Base-by-base conservation (phyloP, 1,140 invertebrate species). In the Trypoxylus dichotomus region DNA sequence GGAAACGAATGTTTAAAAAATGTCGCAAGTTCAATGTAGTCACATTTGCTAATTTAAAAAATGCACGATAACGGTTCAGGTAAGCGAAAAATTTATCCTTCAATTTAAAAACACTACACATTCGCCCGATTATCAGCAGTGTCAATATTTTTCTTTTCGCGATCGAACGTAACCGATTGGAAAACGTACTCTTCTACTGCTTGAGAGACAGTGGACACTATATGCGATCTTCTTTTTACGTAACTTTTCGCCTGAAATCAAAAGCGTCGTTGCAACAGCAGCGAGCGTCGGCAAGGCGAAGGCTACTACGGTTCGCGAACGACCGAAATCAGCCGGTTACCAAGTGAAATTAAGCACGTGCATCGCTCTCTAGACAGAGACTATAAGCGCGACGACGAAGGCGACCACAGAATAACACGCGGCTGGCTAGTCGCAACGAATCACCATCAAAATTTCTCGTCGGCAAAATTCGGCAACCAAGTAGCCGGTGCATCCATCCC, bases 301-400 rank as follows among this genome's bases (percentile, higher is more conserved):
- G 76, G 68, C 76, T 77, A 47, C 76, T 32, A 77, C 76, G 29
- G 13, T 47, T 8, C 21, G 75, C 42, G 29, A 54, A 76, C 27
- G 76, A 43, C 76, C 60, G 76, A 68, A 72, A 77, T 77, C 76
- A 71, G 76, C 54, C 76, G 76, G 76, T 77, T 77, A 77, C 76
- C 76, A 77, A 72, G 76, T 60, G 76, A 75, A 71, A 77, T 71
- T 41, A 47, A 77, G 42, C 76, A 77, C 76, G 76, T 77, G 76
- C 76, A 58, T 27, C 47, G 47, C 47, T n/a, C 3, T 37, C 15
- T 54, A 54, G 47, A n/a, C 42, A 8, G 42, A 43, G 10, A 54
- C 15, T 54, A 54, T 15, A 19, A 54, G 19, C 15, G 19, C 47
- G 76, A 21, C 58, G 43, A 24, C n/a, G 60, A 27, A 41, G 72